A percentile compares a stretch with the other conserved stretches of the same genome.
Evolutionary conservation across 2,797 vertebrate species (phyloP).

Genomic region (Pipistrellus kuhlii): DNA sequence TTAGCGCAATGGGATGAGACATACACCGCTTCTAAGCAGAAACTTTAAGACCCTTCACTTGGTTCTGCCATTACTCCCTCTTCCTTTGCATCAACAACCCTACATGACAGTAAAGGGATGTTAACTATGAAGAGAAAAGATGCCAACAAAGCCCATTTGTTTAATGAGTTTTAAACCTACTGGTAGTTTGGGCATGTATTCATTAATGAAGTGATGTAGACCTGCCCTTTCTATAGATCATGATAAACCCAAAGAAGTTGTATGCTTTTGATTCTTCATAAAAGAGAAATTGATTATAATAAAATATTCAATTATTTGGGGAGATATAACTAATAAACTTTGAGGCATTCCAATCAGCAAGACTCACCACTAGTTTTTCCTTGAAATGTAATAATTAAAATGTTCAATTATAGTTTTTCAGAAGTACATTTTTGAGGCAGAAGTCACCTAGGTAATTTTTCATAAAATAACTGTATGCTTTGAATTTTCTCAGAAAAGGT

Average conservation of each 20-base stretch:
- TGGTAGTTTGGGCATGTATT: neutral
- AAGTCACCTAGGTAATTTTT: conserved; percentile 63
- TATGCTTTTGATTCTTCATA: conserved; percentile 34
- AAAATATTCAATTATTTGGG: neutral
- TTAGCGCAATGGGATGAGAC: neutral
- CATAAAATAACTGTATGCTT: conserved; percentile 53
- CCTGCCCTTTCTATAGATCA: neutral
- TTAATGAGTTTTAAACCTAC: neutral
- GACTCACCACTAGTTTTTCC: conserved; percentile 23
- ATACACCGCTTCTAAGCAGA: neutral
- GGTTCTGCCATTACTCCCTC: neutral
- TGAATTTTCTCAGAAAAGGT: conserved; percentile 72
- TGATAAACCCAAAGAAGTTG: conserved; percentile 9
- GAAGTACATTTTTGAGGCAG: conserved; percentile 51
- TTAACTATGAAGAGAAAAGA: neutral
- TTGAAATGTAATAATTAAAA: conserved; percentile 64
- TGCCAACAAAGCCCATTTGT: neutral
- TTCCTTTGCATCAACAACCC: neutral
- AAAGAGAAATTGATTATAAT: conserved; percentile 10
- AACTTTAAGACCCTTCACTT: neutral
- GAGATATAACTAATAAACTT: neutral
- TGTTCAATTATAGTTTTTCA: conserved; percentile 35
- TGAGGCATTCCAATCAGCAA: neutral
- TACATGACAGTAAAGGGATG: neutral
- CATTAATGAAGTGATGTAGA: neutral